phyloP scores from a whole-genome alignment of 2,888 invertebrate genomes.

The Caenorhabditis sinica region DNA sequence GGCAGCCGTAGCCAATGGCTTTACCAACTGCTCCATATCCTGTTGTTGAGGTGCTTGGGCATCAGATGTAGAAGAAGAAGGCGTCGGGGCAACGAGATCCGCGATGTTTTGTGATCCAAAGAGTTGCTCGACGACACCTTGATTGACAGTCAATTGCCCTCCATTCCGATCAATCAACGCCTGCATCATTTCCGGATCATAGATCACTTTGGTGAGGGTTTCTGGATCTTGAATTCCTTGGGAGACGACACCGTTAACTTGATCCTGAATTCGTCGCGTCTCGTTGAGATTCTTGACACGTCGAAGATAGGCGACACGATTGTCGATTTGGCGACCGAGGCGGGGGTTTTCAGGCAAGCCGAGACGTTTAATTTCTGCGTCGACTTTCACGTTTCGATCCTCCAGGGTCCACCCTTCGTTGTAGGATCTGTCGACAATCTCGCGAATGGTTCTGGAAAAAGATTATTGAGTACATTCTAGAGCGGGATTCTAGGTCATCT shows the following conservation, averaged over 20 bases:
- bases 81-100: neutral
- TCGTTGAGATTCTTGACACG: conserved; percentile 74
- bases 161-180: conserved; percentile 55
- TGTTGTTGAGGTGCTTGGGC: neutral
- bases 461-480: too few relatives aligned
- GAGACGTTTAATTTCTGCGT: conserved; percentile 72
- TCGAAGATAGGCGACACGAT: conserved; percentile 74
- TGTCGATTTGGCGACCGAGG: conserved; percentile 75
- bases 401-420: conserved; percentile 69
- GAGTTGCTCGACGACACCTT: conserved; percentile 48
- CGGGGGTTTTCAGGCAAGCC: conserved; percentile 74
- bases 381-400: conserved; percentile 63
- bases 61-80: neutral
- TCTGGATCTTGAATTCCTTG: neutral
- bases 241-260: conserved; percentile 22
- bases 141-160: conserved; percentile 40
- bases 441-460: conserved; percentile 68
- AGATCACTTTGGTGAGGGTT: neutral
- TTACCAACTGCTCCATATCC: neutral
- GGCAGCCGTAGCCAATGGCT: neutral
- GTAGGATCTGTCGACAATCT: conserved; percentile 76
- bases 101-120: conserved; percentile 19
- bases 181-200: conserved; percentile 45
- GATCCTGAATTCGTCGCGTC: conserved; percentile 60
- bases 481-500: too few relatives aligned